Evolutionary conservation across 1,140 invertebrate genomes (phyloP).

Genomic region (Caenorhabditis tropicalis): DNA sequence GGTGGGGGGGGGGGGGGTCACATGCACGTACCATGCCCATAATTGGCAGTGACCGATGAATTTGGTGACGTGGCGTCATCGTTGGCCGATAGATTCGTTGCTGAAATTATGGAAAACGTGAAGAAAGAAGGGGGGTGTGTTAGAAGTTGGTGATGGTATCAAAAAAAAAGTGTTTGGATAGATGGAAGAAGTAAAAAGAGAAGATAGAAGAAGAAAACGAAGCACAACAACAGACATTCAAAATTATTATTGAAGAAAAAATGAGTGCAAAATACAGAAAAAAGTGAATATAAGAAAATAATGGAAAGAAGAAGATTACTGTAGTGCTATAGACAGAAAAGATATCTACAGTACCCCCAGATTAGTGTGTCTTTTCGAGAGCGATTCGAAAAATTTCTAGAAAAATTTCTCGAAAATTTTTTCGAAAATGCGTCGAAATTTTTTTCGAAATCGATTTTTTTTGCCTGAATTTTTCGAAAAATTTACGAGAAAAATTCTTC

Average conservation of each 20-base stretch:
- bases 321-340: too few species aligned
- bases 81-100: background rate
- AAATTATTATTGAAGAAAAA: background rate
- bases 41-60: slow-evolving; percentile 31
- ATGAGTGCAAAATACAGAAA: background rate
- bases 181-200: background rate
- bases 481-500: too few species aligned
- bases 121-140: background rate
- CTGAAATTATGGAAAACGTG: background rate
- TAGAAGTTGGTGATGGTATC: background rate
- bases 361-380: too few species aligned
- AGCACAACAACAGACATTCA: background rate
- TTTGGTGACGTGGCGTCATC: slow-evolving; percentile 24
- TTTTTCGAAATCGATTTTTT: too few species aligned
- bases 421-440: too few species aligned
- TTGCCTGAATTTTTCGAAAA: too few species aligned
- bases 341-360: too few species aligned
- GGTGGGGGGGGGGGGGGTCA: background rate
- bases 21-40: slow-evolving; percentile 38
- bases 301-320: too few species aligned
- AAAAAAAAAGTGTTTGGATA: background rate
- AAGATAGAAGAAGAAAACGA: background rate
- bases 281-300: too few species aligned
- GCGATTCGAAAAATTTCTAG: too few species aligned
- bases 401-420: too few species aligned